A percentile compares a stretch with the other conserved stretches of the same genome.
These are phyloP conservation scores for Poecile montanus DNA, from an alignment of 2,797 vertebrate genomes.

Conservation along the genomic window DNA sequence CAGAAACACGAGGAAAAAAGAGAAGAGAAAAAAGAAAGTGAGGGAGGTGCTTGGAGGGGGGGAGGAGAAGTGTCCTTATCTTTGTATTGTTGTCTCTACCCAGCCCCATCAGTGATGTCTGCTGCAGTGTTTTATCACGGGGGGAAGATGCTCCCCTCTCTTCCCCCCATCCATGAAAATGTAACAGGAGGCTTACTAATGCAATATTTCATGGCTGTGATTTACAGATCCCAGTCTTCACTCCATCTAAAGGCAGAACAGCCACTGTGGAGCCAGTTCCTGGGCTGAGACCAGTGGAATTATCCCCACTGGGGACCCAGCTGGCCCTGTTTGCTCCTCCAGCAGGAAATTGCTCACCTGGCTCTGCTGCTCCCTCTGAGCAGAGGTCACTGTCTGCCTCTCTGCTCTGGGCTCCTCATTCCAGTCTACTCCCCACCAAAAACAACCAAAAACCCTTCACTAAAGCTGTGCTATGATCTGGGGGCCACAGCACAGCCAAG, in stretches of 20 bases:
- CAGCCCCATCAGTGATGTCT: not conserved
- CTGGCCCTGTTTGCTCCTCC: not conserved
- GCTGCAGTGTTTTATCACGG: not conserved
- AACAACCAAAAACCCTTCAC: not conserved
- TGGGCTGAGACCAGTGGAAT: not conserved
- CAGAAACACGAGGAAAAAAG: conserved; percentile 68
- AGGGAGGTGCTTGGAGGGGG: not conserved
- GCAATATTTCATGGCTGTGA: not conserved
- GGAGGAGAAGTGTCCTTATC: conserved; percentile 26
- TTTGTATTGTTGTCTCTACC: conserved; percentile 4
- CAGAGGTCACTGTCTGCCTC: not conserved
- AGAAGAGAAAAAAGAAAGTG: conserved; percentile 24
- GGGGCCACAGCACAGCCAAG: not conserved
- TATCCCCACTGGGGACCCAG: not conserved
- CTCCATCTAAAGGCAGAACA: not conserved
- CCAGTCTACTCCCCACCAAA: not conserved
- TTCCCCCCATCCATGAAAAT: not conserved
- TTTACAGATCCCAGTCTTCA: not conserved
- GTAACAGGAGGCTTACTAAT: not conserved
- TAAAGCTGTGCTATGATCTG: not conserved
- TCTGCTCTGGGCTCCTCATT: not conserved
- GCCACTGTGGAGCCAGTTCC: not conserved
- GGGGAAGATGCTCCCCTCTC: not conserved
- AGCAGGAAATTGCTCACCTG: conserved; percentile 25
- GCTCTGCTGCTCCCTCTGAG: not conserved